Base-by-base conservation (phyloP, 2,113 vertebrate genomes). In the Mellivora capensis region DNA sequence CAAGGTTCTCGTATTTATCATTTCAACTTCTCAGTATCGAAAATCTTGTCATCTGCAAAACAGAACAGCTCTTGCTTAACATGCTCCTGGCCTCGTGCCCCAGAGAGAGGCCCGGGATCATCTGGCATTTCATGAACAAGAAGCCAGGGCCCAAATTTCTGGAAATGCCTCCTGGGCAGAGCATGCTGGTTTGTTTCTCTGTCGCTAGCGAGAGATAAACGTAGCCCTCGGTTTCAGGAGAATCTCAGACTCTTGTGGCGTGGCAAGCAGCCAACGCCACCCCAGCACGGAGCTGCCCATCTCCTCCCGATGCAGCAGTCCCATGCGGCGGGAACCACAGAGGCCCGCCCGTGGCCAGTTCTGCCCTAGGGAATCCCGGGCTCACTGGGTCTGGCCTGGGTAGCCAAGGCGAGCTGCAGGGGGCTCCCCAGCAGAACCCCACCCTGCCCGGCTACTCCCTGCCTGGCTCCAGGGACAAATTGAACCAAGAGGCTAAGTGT, bases 81-180 rank as follows among this genome's bases (percentile, higher is more conserved):
- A 82, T 2, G 25, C 7, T 44, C 72, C 74, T 10, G 29, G 52
- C 61, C 39, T 61, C 64, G 44, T 2, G 34, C 90, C 97, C 34
- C 96, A 52, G 25, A 88, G 94, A 77, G 91, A 77, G 91, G 87
- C 77, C 87, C 31, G 2, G 72, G 93, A 82, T 34, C 62, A 91
- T 71, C 93, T 97, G 97, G 97, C 97, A 90, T 89, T 84, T 37
- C 71, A 12, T 93, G 97, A 97, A 91, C 89, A 69, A 67, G 89
- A 91, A 94, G 76, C 59, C 96, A 93, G 96, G 88, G 62, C 96
- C 97, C 92, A 57, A 49, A 80, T 97, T 98, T 98, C 96, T 98
- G 98, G 96, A 98, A 98, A 57, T 92, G 89, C 92, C 84, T 97
- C 74, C 74, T 2, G 39, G 96, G 89, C 83, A 57, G 80, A 85